phyloP scores from a whole-genome alignment of 1,140 invertebrate genomes.

The Oppia nitens region DNA sequence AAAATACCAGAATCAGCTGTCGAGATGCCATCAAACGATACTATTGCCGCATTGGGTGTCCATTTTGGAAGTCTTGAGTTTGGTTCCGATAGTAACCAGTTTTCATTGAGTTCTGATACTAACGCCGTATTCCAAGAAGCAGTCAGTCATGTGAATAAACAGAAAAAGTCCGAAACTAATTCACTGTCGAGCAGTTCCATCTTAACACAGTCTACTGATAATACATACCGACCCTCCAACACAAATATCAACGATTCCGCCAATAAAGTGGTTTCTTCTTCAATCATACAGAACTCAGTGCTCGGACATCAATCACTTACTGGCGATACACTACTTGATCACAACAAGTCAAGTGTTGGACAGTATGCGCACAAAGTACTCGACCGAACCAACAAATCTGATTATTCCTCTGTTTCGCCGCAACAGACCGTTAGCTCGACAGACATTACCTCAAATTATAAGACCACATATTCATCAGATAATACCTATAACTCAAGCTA shows the following conservation, averaged over 20 bases:
- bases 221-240: not conserved
- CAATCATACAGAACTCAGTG: not conserved
- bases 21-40: slow-evolving; percentile 78
- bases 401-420: not conserved
- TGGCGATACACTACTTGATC: not conserved
- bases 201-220: not conserved
- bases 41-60: slow-evolving; percentile 66
- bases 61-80: slow-evolving; percentile 85
- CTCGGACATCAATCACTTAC: not conserved
- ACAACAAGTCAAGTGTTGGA: not conserved
- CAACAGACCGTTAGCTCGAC: not conserved
- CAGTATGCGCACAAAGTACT: not conserved
- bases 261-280: not conserved
- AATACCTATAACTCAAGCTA: not conserved
- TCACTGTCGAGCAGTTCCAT: not conserved
- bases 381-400: not conserved
- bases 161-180: not conserved
- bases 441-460: not conserved
- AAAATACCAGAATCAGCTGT: slow-evolving; percentile 80
- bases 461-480: not conserved
- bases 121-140: not conserved
- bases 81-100: slow-evolving; percentile 38
- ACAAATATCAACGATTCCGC: not conserved
- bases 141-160: not conserved
- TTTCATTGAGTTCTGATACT: slow-evolving; percentile 1